Percentiles rank a stretch among this genome's conserved stretches.
These are phyloP conservation scores for Peromyscus attwateri DNA, from an alignment of 2,797 vertebrate genomes.

Conservation along the genomic window DNA sequence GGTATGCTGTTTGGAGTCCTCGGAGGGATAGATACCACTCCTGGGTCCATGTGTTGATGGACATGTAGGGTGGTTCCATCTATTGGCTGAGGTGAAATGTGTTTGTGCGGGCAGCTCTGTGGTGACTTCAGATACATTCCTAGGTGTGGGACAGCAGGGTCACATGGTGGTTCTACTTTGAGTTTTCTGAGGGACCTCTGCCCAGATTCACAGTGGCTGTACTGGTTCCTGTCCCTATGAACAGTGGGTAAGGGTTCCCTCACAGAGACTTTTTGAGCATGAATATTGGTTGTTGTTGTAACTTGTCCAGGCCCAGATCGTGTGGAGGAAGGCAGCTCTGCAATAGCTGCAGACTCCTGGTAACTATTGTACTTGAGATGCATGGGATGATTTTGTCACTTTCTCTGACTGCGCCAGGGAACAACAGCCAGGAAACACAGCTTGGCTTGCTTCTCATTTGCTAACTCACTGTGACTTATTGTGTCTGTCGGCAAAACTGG, in stretches of 20 bases:
- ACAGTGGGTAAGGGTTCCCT: neutral
- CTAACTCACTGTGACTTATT: constrained; percentile 51
- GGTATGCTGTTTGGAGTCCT: neutral
- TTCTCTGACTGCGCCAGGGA: constrained; percentile 55
- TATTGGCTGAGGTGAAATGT: neutral
- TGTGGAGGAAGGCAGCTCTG: constrained; percentile 13
- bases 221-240: neutral
- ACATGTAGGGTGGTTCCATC: neutral
- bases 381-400: constrained; percentile 34
- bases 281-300: constrained; percentile 8
- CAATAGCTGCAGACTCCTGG: neutral
- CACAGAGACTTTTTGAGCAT: constrained; percentile 16
- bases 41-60: neutral
- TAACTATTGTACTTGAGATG: constrained; percentile 24
- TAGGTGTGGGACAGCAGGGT: neutral
- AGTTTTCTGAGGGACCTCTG: neutral
- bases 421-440: neutral
- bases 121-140: neutral
- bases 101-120: neutral
- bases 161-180: neutral
- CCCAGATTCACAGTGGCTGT: neutral
- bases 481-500: constrained; percentile 40
- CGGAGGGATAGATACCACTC: neutral
- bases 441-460: constrained; percentile 66
- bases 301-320: neutral